Evolutionary conservation across 2,888 invertebrate species (phyloP).

Genomic region (Merodon equestris): DNA sequence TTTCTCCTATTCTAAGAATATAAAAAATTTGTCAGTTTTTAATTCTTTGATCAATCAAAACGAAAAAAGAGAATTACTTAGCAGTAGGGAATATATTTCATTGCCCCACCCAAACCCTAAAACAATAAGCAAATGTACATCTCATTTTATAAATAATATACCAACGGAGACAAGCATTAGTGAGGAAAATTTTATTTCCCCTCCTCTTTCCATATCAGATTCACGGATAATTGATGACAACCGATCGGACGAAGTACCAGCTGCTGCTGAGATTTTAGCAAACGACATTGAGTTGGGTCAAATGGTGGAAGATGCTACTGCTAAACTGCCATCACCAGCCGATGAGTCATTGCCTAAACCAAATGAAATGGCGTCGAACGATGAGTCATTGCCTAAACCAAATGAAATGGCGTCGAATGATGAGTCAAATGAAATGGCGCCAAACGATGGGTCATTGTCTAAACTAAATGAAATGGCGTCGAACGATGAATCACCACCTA

Average conservation of each 20-base stretch:
- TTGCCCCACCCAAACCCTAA: constrained; percentile 61
- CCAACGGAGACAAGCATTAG: constrained; percentile 32
- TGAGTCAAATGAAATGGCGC: background rate
- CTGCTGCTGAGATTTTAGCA: constrained; percentile 51
- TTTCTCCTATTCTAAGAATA: constrained; percentile 57
- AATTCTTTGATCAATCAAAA: constrained; percentile 31
- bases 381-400: background rate
- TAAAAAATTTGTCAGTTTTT: constrained; percentile 65
- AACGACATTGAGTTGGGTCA: constrained; percentile 34
- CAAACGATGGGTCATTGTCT: background rate
- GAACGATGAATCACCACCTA: background rate
- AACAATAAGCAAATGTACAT: constrained; percentile 45
- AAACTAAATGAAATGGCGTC: background rate
- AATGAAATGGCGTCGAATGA: background rate
- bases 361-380: background rate
- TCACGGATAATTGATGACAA: constrained; percentile 24
- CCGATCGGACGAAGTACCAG: constrained; percentile 47
- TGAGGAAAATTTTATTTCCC: constrained; percentile 38
- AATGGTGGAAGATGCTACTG: background rate
- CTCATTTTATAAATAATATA: constrained; percentile 51
- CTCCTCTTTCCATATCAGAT: constrained; percentile 36
- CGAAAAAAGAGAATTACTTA: constrained; percentile 40
- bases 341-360: background rate
- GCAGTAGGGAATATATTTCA: constrained; percentile 62
- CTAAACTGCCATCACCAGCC: background rate